Conservation (phyloP, 2,888 invertebrate genomes). For the Lordiphosa fenestrarum region DNA sequence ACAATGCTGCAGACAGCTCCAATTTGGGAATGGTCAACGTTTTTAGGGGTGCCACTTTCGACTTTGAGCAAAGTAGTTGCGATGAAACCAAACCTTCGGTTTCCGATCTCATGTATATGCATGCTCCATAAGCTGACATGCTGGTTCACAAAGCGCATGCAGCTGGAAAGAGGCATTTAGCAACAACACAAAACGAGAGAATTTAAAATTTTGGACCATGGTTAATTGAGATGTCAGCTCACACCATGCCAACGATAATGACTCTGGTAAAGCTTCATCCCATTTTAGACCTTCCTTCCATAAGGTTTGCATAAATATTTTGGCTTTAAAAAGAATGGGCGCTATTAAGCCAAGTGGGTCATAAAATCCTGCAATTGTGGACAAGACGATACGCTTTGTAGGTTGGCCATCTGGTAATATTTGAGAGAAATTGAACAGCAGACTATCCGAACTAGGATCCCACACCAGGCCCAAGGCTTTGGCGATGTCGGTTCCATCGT, state of each 20-base stretch:
- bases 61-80: constrained; percentile 4
- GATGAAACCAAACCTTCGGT: background rate
- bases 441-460: constrained; percentile 1
- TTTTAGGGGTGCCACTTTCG: constrained; percentile 17
- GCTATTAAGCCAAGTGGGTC: too few relatives aligned
- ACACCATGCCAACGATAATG: background rate
- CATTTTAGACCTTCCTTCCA: constrained; percentile 1
- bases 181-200: too few relatives aligned
- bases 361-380: background rate
- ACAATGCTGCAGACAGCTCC: constrained; percentile 13
- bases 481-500: constrained; percentile 1
- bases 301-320: constrained; percentile 7
- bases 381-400: background rate
- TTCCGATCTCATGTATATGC: constrained; percentile 5
- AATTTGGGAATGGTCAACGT: background rate
- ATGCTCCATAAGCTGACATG: constrained; percentile 8
- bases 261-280: constrained; percentile 1
- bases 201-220: too few relatives aligned
- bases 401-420: background rate
- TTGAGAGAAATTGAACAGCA: background rate
- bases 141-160: constrained; percentile 4
- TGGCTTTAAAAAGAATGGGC: background rate
- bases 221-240: background rate
- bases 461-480: background rate
- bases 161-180: too few relatives aligned